Evolutionary conservation across 2,113 vertebrate genomes (phyloP), one percentile per base, ranked within the genome.

Genomic region (Callithrix jacchus): DNA sequence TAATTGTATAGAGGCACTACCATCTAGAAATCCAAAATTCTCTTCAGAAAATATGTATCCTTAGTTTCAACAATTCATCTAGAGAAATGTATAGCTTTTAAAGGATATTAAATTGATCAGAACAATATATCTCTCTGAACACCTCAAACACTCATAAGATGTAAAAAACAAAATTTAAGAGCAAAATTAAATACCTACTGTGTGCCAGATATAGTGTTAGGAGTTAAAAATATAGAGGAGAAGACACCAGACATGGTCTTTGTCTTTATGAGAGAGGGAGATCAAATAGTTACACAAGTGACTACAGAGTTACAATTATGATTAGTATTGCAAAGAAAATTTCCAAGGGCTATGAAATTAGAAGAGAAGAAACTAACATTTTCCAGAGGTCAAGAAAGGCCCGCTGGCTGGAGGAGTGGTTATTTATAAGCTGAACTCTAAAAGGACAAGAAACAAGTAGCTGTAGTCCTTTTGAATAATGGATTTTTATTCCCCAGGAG

Each of bases 61-160:
- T 86, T 76, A 76, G 12, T 45, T 94, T 96, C 17, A 95, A 35
- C 3, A 94, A 61, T 27, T 91, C 32, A 83, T 52, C 32, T 40
- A 94, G 73, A 88, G 8, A 95, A 91, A 73, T 42, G 49, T 83
- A n/a, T 91, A 89, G 58, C 1, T 52, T 95, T 91, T 70, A 7
- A 91, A 83, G 95, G 21, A 90, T 54, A 79, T 32, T 89, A n/a
- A 83, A 81, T 74, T 95, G 49, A 66, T 89, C 77, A 91, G 37
- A 83, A 42, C 8, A 47, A 35, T 49, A 5, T 23, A 92, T 66
- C 0, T 42, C 68, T 76, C 40, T 81, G n/a, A 84, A 92, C 3
- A 37, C 52, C 21, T 87, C 74, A 93, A 82, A 68, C 21, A 90
- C n/a, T 52, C 66, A 64, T 64, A 90, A 23, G 18, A 56, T 82